A percentile compares a stretch with the other conserved stretches of the same genome.
These are phyloP conservation scores for Graptemys geographica DNA, from an alignment of 2,797 vertebrate species.

Conservation along the genomic window DNA sequence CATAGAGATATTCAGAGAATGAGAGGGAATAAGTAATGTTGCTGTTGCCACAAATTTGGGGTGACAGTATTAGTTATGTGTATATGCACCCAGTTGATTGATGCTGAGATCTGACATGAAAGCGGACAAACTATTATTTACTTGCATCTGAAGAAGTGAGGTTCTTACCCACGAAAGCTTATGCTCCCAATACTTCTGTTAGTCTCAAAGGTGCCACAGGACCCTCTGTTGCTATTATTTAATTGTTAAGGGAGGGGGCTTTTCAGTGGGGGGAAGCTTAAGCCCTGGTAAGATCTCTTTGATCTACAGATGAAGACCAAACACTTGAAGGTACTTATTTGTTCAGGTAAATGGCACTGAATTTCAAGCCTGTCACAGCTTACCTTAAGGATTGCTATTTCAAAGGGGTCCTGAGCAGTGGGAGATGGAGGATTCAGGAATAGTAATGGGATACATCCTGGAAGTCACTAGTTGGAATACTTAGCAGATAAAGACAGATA, in stretches of 20 bases:
- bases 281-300: not conserved
- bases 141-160: too few relatives aligned
- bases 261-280: not conserved
- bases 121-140: not conserved
- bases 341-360: not conserved
- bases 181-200: too few relatives aligned
- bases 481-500: not conserved
- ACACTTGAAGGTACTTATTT: not conserved
- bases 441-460: not conserved
- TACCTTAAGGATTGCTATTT: not conserved
- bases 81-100: not conserved
- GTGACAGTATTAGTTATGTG: not conserved
- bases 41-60: rapidly evolving
- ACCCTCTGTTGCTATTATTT: too few relatives aligned
- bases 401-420: not conserved
- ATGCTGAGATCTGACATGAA: not conserved
- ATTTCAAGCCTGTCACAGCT: not conserved
- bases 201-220: too few relatives aligned
- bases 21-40: not conserved
- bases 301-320: not conserved
- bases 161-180: too few relatives aligned
- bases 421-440: not conserved
- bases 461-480: not conserved
- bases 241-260: not conserved
- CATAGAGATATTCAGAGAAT: not conserved